Base-by-base conservation (phyloP, 2,797 vertebrate genomes). In the Enoplosus armatus region DNA sequence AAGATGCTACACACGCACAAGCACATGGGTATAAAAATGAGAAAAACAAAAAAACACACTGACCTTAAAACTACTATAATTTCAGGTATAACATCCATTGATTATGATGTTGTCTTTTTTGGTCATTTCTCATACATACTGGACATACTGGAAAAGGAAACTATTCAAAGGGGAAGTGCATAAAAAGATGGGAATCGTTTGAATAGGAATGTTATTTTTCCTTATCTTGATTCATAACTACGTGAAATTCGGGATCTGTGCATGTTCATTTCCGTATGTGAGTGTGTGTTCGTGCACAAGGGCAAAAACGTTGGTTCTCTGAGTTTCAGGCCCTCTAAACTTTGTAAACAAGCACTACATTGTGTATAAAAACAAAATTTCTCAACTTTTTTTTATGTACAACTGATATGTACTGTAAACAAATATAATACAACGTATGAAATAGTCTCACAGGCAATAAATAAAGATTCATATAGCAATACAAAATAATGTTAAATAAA, bases 291-390 rank as follows among this genome's bases (percentile, higher is more conserved):
- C 22, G 65, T 85, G 84, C 74, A 78, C 76, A 85, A 90, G 88
- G 85, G 77, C 73, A 76, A 86, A 76, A 82, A 83, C 67, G 86
- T 80, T 80, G 78, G 45, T 90, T 91, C 85, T 88, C 87, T 90
- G 89, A 91, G 87, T 84, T 90, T 87, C 67, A 87, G 85, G 80
- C 83, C 82, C 66, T 88, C 87, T 82, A 86, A 88, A 88, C 58
- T 55, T 85, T 93, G 92, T 94, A 94, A 94, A 95, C 93, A 93
- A 93, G 86, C 77, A 92, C 87, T 90, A 91, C 88, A 87, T 88
- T 80, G 84, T 86, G 87, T 89, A 90, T 86, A 91, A 89, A 91
- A 91, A 79, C 59, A 87, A 89, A 90, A 83, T 24, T 48, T 50
- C 45, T 80, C 56, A 50, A 27, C 43, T 60, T 47, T 75, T 72